A percentile compares a stretch with the other conserved stretches of the same genome.
phyloP scores from a whole-genome alignment of 2,888 invertebrate species.

The Acanthopleura granulata region DNA sequence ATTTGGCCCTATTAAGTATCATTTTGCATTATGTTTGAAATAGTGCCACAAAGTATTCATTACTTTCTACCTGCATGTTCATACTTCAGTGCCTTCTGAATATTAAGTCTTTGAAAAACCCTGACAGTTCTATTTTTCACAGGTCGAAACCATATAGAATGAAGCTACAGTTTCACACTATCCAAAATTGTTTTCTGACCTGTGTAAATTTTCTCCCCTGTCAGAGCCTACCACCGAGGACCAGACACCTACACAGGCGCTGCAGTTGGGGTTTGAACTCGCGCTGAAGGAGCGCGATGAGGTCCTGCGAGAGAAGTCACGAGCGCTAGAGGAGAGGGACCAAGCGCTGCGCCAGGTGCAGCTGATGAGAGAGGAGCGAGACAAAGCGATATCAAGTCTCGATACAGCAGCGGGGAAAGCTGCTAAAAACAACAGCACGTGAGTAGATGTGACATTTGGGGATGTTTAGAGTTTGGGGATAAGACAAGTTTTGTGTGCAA shows the following conservation, averaged over 20 bases:
- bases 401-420: conserved; percentile 54
- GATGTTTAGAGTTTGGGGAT: neutral
- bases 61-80: too few species aligned
- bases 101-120: too few species aligned
- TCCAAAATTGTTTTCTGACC: too few species aligned
- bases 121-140: too few species aligned
- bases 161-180: too few species aligned
- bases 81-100: too few species aligned
- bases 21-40: too few species aligned
- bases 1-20: too few species aligned
- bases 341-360: conserved; percentile 56
- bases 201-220: conserved; percentile 14
- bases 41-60: too few species aligned
- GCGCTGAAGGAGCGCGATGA: conserved; percentile 66
- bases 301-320: conserved; percentile 64
- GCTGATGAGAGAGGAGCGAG: conserved; percentile 58
- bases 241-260: conserved; percentile 57
- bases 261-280: conserved; percentile 66
- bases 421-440: conserved; percentile 41
- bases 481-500: too few species aligned
- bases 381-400: conserved; percentile 56
- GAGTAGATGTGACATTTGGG: conserved; percentile 6
- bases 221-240: conserved; percentile 45
- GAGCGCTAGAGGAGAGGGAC: conserved; percentile 60
- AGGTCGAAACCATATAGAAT: too few species aligned